Evolutionary conservation across 2,888 invertebrate genomes (phyloP).

Genomic region (Microctonus aethiopoides): DNA sequence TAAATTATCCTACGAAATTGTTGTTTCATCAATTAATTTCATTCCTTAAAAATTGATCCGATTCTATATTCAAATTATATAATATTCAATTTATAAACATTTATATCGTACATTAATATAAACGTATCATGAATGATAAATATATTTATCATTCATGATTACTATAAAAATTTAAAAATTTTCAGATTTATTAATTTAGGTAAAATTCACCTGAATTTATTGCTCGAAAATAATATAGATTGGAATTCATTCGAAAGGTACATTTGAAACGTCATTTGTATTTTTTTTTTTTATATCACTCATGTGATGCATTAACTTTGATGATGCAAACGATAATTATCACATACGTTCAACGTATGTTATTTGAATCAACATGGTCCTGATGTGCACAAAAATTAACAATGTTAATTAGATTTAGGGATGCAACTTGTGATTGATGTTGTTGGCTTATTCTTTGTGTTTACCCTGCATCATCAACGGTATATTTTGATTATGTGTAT

Average conservation of each 20-base stretch:
- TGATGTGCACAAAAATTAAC: no score
- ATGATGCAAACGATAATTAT: not conserved
- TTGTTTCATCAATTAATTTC: not conserved
- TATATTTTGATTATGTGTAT: slow-evolving; percentile 37
- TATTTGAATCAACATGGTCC: not conserved
- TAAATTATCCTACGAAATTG: slow-evolving; percentile 5
- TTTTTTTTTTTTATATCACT: no score
- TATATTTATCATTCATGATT: not conserved
- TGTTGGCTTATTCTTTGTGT: not conserved
- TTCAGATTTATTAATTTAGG: no score
- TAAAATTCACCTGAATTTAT: not conserved
- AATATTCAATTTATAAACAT: not conserved
- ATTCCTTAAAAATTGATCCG: slow-evolving; percentile 15
- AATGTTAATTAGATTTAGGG: not conserved
- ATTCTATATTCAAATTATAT: slow-evolving; percentile 25
- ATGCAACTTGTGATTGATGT: not conserved
- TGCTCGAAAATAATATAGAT: not conserved
- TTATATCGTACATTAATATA: not conserved
- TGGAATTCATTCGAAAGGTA: no score
- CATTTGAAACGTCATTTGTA: no score
- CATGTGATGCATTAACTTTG: no score
- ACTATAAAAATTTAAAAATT: no score
- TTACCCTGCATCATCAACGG: not conserved
- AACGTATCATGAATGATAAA: not conserved
- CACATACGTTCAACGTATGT: not conserved